A percentile compares a stretch with the other conserved stretches of the same genome.
These are phyloP conservation scores for Martes martes DNA, from an alignment of 2,113 vertebrate species.

Conservation along the genomic window DNA sequence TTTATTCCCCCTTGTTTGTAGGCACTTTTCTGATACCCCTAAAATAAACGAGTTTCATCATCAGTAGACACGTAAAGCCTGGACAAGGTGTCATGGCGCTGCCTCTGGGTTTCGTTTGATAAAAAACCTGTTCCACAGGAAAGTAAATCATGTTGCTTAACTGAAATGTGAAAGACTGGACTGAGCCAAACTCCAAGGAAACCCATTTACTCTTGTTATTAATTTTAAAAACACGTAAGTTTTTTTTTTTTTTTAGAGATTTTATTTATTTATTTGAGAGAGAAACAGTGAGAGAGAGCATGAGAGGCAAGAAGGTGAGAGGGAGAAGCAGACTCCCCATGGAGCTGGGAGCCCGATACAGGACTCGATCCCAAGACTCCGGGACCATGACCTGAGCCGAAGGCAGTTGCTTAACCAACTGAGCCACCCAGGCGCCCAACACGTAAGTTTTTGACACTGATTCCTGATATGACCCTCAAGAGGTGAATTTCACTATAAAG, in stretches of 20 bases:
- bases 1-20: constrained; percentile 54
- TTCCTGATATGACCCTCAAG: background rate
- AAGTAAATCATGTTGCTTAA: constrained; percentile 45
- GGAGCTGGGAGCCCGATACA: too few relatives aligned
- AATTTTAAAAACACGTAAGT: background rate
- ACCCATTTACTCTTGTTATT: background rate
- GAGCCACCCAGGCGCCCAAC: background rate
- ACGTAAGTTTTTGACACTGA: background rate
- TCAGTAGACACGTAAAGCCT: constrained; percentile 8
- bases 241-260: background rate
- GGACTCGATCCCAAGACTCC: too few relatives aligned
- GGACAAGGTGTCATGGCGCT: background rate
- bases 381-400: too few relatives aligned
- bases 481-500: background rate
- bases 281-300: too few relatives aligned
- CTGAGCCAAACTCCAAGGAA: background rate
- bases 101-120: constrained; percentile 37
- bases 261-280: too few relatives aligned
- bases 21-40: constrained; percentile 47
- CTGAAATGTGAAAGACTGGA: constrained; percentile 16
- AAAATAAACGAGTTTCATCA: constrained; percentile 61
- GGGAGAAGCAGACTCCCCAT: too few relatives aligned
- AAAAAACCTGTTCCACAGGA: constrained; percentile 40
- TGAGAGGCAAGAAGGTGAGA: too few relatives aligned
- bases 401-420: too few relatives aligned